These are phyloP conservation scores for Atopsyche davidsoni DNA, from an alignment of 1,140 invertebrate genomes.

Conservation along the genomic window DNA sequence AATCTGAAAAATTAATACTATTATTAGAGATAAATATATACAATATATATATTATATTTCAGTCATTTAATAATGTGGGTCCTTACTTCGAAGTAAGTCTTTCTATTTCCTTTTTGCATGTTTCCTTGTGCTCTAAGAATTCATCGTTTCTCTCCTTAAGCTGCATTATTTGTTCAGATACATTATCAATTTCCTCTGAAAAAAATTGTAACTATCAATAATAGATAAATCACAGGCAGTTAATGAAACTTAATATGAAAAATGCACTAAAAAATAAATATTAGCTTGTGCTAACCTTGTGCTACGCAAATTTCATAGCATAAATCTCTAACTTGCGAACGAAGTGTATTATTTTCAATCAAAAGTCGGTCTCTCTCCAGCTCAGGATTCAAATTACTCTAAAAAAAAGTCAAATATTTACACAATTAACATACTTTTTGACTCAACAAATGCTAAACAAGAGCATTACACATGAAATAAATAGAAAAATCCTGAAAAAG, in stretches of 20 bases:
- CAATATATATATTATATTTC: background rate
- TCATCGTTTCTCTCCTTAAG: constrained; percentile 18
- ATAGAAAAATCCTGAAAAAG: too few relatives aligned
- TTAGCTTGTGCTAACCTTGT: constrained; percentile 13
- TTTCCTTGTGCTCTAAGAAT: constrained; percentile 12
- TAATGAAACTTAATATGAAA: too few relatives aligned
- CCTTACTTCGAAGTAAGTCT: constrained; percentile 14
- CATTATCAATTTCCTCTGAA: constrained; percentile 19
- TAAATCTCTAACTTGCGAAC: constrained; percentile 14
- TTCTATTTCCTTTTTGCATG: constrained; percentile 14
- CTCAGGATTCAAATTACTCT: constrained; percentile 9
- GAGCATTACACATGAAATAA: too few relatives aligned
- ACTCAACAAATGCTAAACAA: too few relatives aligned
- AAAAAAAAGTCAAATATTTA: too few relatives aligned
- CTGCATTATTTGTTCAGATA: constrained; percentile 12
- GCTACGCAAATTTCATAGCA: constrained; percentile 17
- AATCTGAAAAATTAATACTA: constrained; percentile 15
- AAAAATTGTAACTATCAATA: background rate
- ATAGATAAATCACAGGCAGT: background rate
- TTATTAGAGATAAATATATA: background rate
- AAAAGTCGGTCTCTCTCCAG: constrained; percentile 7
- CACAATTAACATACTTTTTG: too few relatives aligned
- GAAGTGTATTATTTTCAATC: constrained; percentile 12
- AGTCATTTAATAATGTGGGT: background rate
- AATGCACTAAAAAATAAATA: too few relatives aligned